phyloP scores from a whole-genome alignment of 2,797 vertebrate genomes.

The Mastacembelus armatus region DNA sequence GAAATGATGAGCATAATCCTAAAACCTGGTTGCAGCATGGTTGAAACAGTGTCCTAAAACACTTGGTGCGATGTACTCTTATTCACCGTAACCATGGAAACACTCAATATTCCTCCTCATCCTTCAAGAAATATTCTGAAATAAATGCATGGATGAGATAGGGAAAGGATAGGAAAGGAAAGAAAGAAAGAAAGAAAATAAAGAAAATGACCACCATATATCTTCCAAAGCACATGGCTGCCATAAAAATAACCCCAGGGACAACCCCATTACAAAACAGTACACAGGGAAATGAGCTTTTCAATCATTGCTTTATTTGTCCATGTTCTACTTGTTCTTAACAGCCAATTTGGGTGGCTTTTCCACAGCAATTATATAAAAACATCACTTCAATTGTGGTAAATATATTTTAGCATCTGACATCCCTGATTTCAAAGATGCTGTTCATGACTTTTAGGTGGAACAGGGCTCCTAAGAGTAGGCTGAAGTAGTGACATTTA shows the following conservation, averaged over 20 bases:
- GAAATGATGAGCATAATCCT: conserved; percentile 33
- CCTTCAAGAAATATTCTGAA: conserved; percentile 35
- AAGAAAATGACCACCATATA: not conserved
- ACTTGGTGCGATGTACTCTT: conserved; percentile 46
- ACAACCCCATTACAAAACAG: not conserved
- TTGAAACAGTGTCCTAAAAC: conserved; percentile 57
- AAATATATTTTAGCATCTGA: conserved; percentile 34
- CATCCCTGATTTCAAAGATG: conserved; percentile 8
- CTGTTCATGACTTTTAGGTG: conserved; percentile 9
- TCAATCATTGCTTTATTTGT: conserved; percentile 9
- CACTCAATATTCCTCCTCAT: conserved; percentile 52
- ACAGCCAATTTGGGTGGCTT: not conserved
- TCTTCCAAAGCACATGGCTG: not conserved
- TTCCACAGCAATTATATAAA: conserved; percentile 16
- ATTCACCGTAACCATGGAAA: conserved; percentile 76
- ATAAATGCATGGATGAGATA: conserved; percentile 29
- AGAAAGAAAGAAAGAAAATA: conserved; percentile 9
- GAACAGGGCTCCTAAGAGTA: not conserved
- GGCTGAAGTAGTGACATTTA: not conserved
- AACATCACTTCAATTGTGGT: conserved; percentile 7
- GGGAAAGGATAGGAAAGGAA: not conserved
- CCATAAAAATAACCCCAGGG: not conserved
- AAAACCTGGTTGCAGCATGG: conserved; percentile 45
- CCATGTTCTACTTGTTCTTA: conserved; percentile 16
- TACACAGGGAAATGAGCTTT: conserved; percentile 18